phyloP scores from a whole-genome alignment of 2,113 vertebrate genomes.

The Mormoops blainvillei region DNA sequence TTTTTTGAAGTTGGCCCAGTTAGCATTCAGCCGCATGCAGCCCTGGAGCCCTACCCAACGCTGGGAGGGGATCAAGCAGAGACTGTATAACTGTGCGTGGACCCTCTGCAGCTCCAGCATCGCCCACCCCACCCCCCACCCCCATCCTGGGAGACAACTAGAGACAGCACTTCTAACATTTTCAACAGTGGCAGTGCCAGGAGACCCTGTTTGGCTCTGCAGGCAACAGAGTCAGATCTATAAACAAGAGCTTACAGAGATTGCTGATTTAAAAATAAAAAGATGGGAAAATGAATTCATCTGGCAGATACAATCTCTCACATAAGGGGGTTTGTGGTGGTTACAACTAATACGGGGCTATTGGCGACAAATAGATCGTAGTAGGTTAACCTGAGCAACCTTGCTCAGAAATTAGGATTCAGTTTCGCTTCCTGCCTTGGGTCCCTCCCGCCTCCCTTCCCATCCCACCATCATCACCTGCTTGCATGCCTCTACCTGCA shows the following conservation, averaged over 20 bases:
- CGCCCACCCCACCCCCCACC: not conserved
- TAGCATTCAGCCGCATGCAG: not conserved
- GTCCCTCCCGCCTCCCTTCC: not conserved
- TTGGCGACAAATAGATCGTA: not conserved
- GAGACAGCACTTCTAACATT: rapidly evolving
- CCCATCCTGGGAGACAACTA: not conserved
- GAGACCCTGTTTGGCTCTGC: not conserved
- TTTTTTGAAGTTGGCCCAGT: not conserved
- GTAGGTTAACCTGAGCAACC: not conserved
- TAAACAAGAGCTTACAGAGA: not conserved
- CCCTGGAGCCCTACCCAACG: rapidly evolving
- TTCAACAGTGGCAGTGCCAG: rapidly evolving
- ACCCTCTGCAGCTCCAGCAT: not conserved
- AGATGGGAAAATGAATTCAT: not conserved
- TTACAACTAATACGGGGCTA: not conserved
- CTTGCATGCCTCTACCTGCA: not conserved
- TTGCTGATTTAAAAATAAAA: not conserved
- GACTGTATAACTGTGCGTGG: not conserved
- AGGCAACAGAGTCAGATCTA: not conserved
- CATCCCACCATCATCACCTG: too few relatives aligned
- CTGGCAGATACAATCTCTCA: not conserved
- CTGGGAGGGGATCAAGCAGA: not conserved
- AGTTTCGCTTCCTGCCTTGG: not conserved
- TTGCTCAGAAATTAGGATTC: not conserved
- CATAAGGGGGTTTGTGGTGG: not conserved